Evolutionary conservation across 2,797 vertebrate species (phyloP).

Genomic region (Todus mexicanus): DNA sequence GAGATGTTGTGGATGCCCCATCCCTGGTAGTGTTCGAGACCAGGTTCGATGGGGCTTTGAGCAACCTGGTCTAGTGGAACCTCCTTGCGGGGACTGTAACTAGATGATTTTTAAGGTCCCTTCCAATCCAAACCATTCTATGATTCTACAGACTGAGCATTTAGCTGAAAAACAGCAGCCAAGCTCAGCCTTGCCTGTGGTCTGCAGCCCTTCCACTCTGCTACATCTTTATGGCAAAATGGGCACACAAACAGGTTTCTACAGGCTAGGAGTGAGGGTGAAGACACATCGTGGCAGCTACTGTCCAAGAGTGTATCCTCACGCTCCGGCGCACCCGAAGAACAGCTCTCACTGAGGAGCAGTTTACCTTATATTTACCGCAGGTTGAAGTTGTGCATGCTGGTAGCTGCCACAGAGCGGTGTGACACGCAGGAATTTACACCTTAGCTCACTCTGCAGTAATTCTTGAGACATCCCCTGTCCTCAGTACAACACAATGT

Average conservation of each 20-base stretch:
- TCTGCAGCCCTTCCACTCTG: not conserved
- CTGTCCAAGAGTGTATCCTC: not conserved
- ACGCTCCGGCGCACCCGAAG: not conserved
- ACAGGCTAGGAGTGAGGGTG: not conserved
- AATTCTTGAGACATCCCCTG: not conserved
- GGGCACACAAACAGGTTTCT: not conserved
- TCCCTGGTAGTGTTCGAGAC: too few species aligned
- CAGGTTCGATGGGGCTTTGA: too few species aligned
- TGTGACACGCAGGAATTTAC: not conserved
- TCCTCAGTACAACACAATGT: not conserved
- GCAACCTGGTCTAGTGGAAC: too few species aligned
- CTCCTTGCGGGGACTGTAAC: too few species aligned
- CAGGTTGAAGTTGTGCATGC: rapidly evolving
- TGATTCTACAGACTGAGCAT: too few species aligned
- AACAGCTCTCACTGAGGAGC: not conserved
- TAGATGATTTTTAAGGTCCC: too few species aligned
- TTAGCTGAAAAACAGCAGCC: not conserved
- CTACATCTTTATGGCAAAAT: not conserved
- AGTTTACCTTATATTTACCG: not conserved
- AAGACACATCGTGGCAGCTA: not conserved
- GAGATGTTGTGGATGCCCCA: too few species aligned
- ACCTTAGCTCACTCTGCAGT: not conserved
- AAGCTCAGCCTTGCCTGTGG: not conserved
- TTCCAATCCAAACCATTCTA: too few species aligned
- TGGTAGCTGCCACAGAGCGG: not conserved